Conservation (phyloP, 2,113 vertebrate species). For the Chaenogobius annularis region DNA sequence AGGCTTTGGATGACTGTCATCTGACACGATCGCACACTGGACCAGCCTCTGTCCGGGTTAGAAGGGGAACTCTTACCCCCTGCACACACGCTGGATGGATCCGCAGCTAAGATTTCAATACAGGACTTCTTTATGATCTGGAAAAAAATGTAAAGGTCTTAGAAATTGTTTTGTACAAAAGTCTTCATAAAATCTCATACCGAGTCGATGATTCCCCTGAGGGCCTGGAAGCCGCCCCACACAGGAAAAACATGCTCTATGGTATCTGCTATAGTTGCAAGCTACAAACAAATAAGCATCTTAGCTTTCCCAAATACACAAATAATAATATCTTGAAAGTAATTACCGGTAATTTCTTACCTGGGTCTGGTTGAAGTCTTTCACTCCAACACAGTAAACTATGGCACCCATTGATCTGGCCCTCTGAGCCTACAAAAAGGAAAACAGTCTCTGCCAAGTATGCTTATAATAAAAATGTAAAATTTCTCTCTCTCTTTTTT, state of each 20-base stretch:
- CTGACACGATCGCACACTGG: constrained; percentile 54
- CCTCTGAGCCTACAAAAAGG: constrained; percentile 74
- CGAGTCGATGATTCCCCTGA: constrained; percentile 84
- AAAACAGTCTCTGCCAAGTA: not conserved
- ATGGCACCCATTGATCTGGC: constrained; percentile 81
- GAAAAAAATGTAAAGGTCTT: not conserved
- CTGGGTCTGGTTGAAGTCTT: constrained; percentile 83
- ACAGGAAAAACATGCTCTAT: constrained; percentile 86
- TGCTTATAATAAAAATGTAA: not conserved
- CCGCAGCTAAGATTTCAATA: constrained; percentile 85
- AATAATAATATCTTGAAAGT: not conserved
- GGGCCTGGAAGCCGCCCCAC: constrained; percentile 84
- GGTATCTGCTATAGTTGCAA: constrained; percentile 86
- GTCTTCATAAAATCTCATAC: constrained; percentile 70
- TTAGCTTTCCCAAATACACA: constrained; percentile 8
- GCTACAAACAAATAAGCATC: constrained; percentile 72
- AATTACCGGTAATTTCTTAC: too few relatives aligned
- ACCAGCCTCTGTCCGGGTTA: constrained; percentile 17
- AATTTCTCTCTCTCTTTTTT: not conserved
- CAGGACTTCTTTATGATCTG: constrained; percentile 88
- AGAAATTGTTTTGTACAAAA: constrained; percentile 10
- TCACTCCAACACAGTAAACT: constrained; percentile 87
- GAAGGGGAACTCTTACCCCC: constrained; percentile 78
- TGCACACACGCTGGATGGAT: constrained; percentile 84
- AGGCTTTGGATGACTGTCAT: constrained; percentile 63